Evolutionary conservation across 2,888 invertebrate species (phyloP).

Genomic region (Encarsia formosa): DNA sequence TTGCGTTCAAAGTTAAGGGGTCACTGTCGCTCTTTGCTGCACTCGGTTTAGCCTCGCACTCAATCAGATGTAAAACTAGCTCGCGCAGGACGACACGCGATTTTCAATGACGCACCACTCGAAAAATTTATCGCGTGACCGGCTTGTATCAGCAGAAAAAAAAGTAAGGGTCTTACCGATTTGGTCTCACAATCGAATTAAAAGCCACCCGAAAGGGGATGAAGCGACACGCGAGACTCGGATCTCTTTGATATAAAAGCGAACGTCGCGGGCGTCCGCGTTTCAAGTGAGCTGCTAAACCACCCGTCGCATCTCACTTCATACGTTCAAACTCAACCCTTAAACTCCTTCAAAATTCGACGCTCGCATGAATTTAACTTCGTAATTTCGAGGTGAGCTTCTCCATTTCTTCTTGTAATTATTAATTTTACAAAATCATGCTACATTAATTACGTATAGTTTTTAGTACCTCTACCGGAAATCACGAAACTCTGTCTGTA

Average conservation of each 20-base stretch:
- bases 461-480: too few species aligned
- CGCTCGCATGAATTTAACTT: too few species aligned
- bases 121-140: slow-evolving; percentile 45
- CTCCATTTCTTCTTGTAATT: too few species aligned
- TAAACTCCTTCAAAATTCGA: too few species aligned
- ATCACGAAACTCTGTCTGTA: too few species aligned
- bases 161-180: slow-evolving; percentile 46
- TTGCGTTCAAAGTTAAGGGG: slow-evolving; percentile 20
- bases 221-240: slow-evolving; percentile 18
- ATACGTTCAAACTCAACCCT: too few species aligned
- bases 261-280: slow-evolving; percentile 26
- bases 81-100: not conserved
- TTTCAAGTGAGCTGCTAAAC: slow-evolving; percentile 49
- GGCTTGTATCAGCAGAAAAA: slow-evolving; percentile 44
- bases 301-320: slow-evolving; percentile 48
- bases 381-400: too few species aligned
- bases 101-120: slow-evolving; percentile 2
- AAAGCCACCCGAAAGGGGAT: slow-evolving; percentile 46
- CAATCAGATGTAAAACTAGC: slow-evolving; percentile 9
- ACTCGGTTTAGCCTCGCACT: not conserved
- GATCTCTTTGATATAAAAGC: slow-evolving; percentile 42
- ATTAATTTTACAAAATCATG: too few species aligned
- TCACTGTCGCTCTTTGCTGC: slow-evolving; percentile 8
- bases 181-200: slow-evolving; percentile 46
- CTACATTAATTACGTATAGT: too few species aligned